Evolutionary conservation across 2,113 vertebrate species (phyloP), one percentile per base, ranked within the genome.

Genomic region (Ciconia stormi): DNA sequence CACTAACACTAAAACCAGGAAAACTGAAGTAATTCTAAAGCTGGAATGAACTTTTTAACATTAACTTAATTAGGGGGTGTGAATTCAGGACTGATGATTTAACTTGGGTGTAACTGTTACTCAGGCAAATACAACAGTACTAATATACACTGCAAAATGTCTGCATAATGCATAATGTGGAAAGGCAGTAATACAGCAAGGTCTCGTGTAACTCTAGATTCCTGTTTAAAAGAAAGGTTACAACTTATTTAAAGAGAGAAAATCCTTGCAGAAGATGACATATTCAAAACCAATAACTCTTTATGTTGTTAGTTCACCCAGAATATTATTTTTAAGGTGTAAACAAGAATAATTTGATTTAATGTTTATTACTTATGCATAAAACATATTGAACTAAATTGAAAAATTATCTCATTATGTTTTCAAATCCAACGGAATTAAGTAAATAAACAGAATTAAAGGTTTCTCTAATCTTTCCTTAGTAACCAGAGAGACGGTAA

Each of bases 371-470:
- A 78, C 3, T 80, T 76, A 38, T 93, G 29, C 34, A 83, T 89
- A 66, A 96, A 93, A n/a, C 7, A 58, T 70, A 88, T 40, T 70
- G 52, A 84, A 91, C 49, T 90, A 50, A 78, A 71, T 71, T 52
- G 58, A 82, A 16, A 81, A 95, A 44, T 44, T 78, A 40, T 74
- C 21, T 42, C 32, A 16, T 84, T 95, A 52, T 44, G 6, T 26
- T 74, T 96, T 91, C 25, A 82, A 88, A 77, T 94, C 46, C 49
- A 94, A 38, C 70, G 42, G 61, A 95, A 97, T 90, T 69, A 94
- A 74, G 7, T 42, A 79, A 62, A 92, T 88, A 71, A 82, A 58
- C 3, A 94, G 56, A 94, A 56, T 11, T 36, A 87, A 70, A 65
- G 10, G 13, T 78, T 95, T 97, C 13, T 56, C 32, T 82, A 49